Base-by-base conservation (phyloP, 2,113 vertebrate genomes). In the Arizona elegans region DNA sequence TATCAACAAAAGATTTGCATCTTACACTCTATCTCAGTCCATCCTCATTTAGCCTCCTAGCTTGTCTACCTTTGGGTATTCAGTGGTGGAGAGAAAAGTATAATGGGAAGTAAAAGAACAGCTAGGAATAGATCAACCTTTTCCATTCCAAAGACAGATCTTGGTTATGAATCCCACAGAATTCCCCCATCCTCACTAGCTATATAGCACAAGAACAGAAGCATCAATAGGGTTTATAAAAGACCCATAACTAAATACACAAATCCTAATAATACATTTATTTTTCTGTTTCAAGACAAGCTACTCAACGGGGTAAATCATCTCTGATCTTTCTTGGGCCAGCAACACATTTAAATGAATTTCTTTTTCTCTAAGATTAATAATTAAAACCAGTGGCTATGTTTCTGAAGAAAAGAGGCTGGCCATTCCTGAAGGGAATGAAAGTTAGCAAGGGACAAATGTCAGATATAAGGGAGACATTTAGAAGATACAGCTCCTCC, bases 351-450 rank as follows among this genome's bases (percentile, higher is more conserved):
- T 90, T 90, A 87, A 93, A 90, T 93, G 56, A 90, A 86, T 93
- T 89, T 93, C 56, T 93, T 89, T 93, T 93, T 93, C 47, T 89
- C 47, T 65, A 87, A 38, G 75, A 87, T 93, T 38, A 93, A 93
- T 93, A 90, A 93, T 90, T 90, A 86, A 93, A 93, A 86, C 23
- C 70, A 24, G 55, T 90, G n/a, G 47, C 62, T 62, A 81, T 33
- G 8, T 54, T 87, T 33, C n/a, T 90, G 38, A 93, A 93, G 43
- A 55, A 53, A 50, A 58, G 88, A 93, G 12, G 87, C 17, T 85
- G 47, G 38, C 38, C 15, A 26, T n/a, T 89, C 38, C 53, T 8
- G 38, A 65, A 89, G 88, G 0, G 15, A 81, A 29, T 43, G 47
- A 50, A 19, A 86, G 12, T 59, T 86, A 86, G 47, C 8, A 3